Evolutionary conservation across 2,797 vertebrate species (phyloP).

Genomic region (Gymnopithys bicolor): DNA sequence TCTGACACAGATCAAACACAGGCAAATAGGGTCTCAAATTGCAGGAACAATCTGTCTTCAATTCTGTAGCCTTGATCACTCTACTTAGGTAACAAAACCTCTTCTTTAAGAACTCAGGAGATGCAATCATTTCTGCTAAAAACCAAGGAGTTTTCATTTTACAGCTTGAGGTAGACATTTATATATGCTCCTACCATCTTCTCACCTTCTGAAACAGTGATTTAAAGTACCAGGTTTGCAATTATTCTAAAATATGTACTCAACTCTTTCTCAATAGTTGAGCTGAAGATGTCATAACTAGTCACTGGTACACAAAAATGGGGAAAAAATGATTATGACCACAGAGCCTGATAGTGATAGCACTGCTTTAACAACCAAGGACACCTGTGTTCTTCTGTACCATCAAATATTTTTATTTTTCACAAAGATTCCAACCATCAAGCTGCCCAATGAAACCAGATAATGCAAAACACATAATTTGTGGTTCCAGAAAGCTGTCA

Average conservation of each 20-base stretch:
- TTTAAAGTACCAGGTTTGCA: neutral
- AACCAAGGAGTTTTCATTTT: neutral
- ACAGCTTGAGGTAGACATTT: neutral
- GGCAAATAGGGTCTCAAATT: neutral
- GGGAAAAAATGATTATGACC: neutral
- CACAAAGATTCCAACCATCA: neutral
- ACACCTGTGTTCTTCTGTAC: neutral
- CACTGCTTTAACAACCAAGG: neutral
- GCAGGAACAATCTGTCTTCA: neutral
- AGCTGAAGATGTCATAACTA: neutral
- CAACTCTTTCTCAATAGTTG: rapidly evolving
- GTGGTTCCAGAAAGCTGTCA: neutral
- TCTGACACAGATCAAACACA: neutral
- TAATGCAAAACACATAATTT: neutral
- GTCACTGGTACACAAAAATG: neutral
- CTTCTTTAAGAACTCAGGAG: neutral
- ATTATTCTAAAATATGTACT: neutral
- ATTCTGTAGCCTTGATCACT: neutral
- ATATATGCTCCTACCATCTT: neutral
- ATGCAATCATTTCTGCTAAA: neutral
- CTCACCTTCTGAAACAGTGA: neutral
- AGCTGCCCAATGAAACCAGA: neutral
- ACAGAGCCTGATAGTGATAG: neutral
- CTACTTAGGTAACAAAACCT: neutral
- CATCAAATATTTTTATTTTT: neutral